phyloP scores from a whole-genome alignment of 2,797 vertebrate species.

The Myotis pilosus region DNA sequence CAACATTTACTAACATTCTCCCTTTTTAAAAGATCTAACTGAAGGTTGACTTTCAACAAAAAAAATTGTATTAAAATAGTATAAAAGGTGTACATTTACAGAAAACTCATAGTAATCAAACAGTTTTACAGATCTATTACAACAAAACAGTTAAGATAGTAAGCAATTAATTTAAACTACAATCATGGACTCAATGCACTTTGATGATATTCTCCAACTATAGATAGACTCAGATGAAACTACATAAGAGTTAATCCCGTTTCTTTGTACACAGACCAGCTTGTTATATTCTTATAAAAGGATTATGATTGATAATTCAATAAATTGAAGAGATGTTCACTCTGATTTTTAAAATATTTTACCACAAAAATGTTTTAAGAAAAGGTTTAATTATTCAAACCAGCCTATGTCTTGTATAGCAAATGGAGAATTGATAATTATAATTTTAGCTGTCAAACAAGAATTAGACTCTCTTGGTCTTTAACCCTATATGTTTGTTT shows the following conservation, averaged over 20 bases:
- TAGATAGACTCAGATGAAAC: not conserved
- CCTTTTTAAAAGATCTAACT: not conserved
- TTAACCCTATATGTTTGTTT: not conserved
- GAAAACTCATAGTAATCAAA: not conserved
- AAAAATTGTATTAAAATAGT: not conserved
- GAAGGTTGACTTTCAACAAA: not conserved
- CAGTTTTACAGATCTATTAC: not conserved
- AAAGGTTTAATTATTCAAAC: not conserved
- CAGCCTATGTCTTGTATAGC: not conserved
- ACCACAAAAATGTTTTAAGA: not conserved
- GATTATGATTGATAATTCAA: not conserved
- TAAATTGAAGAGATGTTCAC: not conserved
- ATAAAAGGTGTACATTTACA: not conserved
- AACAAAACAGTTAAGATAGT: not conserved
- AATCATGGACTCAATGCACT: not conserved
- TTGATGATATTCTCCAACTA: not conserved
- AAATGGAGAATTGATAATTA: not conserved
- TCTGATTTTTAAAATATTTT: not conserved
- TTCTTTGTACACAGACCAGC: not conserved
- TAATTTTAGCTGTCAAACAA: slow-evolving; percentile 4
- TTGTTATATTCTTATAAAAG: not conserved
- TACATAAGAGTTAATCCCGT: not conserved
- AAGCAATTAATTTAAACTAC: not conserved
- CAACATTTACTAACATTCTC: not conserved
- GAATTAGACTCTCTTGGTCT: not conserved